Conservation (phyloP, 2,113 vertebrate genomes). For the Brienomyrus brachyistius region DNA sequence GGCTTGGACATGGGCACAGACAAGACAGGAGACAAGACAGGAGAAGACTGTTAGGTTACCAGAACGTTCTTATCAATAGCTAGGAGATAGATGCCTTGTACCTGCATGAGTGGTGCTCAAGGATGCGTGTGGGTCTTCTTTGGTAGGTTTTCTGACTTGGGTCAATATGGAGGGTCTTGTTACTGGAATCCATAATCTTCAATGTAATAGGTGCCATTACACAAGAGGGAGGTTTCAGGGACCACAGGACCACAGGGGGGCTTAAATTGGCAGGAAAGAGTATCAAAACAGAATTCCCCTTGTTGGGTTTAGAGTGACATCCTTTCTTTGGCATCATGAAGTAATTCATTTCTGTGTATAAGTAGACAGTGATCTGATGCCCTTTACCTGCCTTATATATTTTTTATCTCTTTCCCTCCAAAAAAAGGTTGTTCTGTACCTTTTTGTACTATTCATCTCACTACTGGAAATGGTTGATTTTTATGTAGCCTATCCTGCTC, state of each 20-base stretch:
- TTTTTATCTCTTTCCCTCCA: too few relatives aligned
- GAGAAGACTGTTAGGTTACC: background rate
- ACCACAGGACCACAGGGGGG: background rate
- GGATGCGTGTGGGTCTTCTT: background rate
- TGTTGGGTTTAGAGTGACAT: background rate
- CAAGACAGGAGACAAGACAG: background rate
- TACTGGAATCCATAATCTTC: background rate
- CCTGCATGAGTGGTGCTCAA: background rate
- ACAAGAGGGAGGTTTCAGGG: background rate
- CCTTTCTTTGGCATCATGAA: background rate
- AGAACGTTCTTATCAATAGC: background rate
- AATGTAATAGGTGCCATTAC: background rate
- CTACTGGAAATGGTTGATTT: too few relatives aligned
- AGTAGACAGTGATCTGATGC: too few relatives aligned
- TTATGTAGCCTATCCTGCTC: too few relatives aligned
- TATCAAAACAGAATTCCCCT: background rate
- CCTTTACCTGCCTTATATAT: too few relatives aligned
- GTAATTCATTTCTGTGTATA: background rate
- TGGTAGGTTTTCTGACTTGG: background rate
- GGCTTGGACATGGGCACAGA: background rate
- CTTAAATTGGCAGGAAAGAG: background rate
- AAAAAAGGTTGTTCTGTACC: too few relatives aligned
- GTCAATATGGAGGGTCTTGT: background rate
- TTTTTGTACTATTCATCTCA: too few relatives aligned
- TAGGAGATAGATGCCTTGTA: background rate